These are phyloP conservation scores for Hirudo medicinalis DNA, from an alignment of 1,140 invertebrate genomes.

Conservation along the genomic window DNA sequence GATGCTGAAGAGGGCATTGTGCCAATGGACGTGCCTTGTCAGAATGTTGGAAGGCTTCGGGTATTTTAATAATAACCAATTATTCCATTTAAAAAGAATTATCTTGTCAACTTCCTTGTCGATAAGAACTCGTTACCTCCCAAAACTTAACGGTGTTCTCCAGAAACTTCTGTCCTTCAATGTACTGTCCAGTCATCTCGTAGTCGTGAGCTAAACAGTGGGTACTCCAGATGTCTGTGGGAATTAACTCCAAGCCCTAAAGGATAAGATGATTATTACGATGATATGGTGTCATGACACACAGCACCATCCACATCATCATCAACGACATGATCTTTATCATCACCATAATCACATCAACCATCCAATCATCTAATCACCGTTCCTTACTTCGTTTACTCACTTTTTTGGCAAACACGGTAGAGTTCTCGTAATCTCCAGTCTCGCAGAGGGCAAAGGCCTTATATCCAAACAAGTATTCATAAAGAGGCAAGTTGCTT, in stretches of 20 bases:
- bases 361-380: too few relatives aligned
- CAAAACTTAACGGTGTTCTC: slow-evolving; percentile 43
- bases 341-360: neutral
- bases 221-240: slow-evolving; percentile 47
- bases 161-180: slow-evolving; percentile 45
- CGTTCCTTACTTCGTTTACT: too few relatives aligned
- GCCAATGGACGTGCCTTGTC: slow-evolving; percentile 49
- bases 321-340: neutral
- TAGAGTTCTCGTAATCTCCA: slow-evolving; percentile 43
- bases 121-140: slow-evolving; percentile 29
- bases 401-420: slow-evolving; percentile 40
- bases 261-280: neutral
- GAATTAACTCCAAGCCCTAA: slow-evolving; percentile 40
- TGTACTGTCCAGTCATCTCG: slow-evolving; percentile 45
- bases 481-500: slow-evolving; percentile 39
- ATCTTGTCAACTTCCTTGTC: too few relatives aligned
- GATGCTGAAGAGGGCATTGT: slow-evolving; percentile 46
- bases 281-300: neutral
- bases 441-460: slow-evolving; percentile 49
- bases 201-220: slow-evolving; percentile 48
- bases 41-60: slow-evolving; percentile 43
- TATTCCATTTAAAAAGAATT: too few relatives aligned
- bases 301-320: neutral
- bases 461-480: slow-evolving; percentile 47
- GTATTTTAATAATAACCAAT: neutral